A percentile compares a stretch with the other conserved stretches of the same genome.
Conservation (phyloP, 2,113 vertebrate species). For the Anolis carolinensis region DNA sequence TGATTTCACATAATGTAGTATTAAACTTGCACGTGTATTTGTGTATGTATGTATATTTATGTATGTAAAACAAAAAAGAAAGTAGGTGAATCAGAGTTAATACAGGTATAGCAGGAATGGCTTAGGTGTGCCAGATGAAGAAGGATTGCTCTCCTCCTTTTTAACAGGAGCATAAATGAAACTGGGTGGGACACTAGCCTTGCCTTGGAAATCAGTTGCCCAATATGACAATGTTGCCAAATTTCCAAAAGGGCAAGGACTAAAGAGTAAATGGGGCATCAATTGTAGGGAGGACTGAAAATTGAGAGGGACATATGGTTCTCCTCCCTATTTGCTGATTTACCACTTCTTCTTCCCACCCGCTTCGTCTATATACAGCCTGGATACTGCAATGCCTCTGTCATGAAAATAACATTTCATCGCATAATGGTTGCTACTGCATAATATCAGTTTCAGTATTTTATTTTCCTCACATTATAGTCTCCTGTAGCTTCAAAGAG, state of each 20-base stretch:
- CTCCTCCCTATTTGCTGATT: neutral
- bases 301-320: neutral
- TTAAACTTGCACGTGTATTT: neutral
- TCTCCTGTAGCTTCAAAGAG: too few species aligned
- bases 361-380: too few species aligned
- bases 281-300: neutral
- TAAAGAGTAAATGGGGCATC: neutral
- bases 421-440: too few species aligned
- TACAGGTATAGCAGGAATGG: slow-evolving; percentile 1
- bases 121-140: neutral
- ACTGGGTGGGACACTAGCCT: neutral
- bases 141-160: neutral
- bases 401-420: too few species aligned
- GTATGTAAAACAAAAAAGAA: neutral
- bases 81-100: neutral
- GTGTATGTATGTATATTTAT: too few species aligned
- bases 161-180: neutral
- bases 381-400: neutral
- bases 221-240: neutral
- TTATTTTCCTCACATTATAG: too few species aligned
- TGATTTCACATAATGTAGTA: neutral
- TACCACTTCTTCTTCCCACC: neutral
- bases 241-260: neutral
- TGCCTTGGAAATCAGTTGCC: neutral
- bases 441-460: too few species aligned